phyloP scores from a whole-genome alignment of 2,113 vertebrate species.

The Entelurus aequoreus region DNA sequence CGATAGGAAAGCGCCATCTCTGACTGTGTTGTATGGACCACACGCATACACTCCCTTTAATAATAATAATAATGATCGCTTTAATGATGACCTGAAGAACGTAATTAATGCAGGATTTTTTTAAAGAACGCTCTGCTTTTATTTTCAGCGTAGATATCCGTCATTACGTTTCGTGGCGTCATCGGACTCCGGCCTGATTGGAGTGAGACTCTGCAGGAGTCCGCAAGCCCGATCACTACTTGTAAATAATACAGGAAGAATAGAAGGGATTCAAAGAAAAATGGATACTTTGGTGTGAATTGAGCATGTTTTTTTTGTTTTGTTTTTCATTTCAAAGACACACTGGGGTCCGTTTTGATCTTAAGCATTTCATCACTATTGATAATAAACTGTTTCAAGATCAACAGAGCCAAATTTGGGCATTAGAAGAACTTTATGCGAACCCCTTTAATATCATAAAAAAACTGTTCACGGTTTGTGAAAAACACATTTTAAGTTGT shows the following conservation, averaged over 20 bases:
- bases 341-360: neutral
- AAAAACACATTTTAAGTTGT: too few relatives aligned
- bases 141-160: neutral
- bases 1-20: slow-evolving; percentile 12
- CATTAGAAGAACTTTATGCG: too few relatives aligned
- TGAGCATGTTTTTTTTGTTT: neutral
- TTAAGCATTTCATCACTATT: neutral
- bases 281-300: neutral
- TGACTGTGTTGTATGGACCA: slow-evolving; percentile 16
- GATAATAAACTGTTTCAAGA: too few relatives aligned
- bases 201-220: neutral
- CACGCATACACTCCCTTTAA: slow-evolving; percentile 10
- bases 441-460: too few relatives aligned
- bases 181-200: neutral
- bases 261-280: neutral
- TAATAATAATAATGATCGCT: slow-evolving; percentile 13
- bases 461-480: too few relatives aligned
- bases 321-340: neutral
- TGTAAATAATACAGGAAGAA: neutral
- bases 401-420: too few relatives aligned
- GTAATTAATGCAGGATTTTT: neutral
- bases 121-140: too few relatives aligned
- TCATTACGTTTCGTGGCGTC: neutral
- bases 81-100: neutral
- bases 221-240: neutral